Conservation (phyloP, 1,140 invertebrate species). For the Melanaphis sacchari region DNA sequence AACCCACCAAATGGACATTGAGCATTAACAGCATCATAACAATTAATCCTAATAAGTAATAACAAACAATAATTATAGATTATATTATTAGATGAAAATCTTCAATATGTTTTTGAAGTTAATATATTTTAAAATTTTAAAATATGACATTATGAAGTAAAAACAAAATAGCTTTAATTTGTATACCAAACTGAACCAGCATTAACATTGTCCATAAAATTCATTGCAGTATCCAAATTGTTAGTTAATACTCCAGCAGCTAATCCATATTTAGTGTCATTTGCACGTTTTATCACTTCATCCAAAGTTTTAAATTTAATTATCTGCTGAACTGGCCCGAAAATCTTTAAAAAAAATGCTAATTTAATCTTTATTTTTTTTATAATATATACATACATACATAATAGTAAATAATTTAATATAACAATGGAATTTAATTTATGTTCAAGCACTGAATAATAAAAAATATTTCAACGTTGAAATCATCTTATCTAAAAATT, state of each 20-base stretch:
- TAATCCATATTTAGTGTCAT: conserved; percentile 87
- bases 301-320: conserved; percentile 88
- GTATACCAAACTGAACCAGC: conserved; percentile 89
- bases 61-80: neutral
- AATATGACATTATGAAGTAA: neutral
- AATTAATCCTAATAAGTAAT: conserved; percentile 74
- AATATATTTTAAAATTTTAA: neutral
- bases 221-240: conserved; percentile 81
- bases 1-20: conserved; percentile 88
- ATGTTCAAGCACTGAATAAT: too few relatives aligned
- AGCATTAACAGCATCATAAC: conserved; percentile 76
- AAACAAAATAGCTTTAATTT: neutral
- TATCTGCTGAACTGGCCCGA: conserved; percentile 91
- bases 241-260: conserved; percentile 89
- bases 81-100: neutral
- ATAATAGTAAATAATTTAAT: too few relatives aligned
- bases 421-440: too few relatives aligned
- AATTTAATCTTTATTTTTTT: neutral
- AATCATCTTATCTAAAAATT: too few relatives aligned
- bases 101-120: neutral
- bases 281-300: conserved; percentile 88
- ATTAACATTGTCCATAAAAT: conserved; percentile 77
- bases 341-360: conserved; percentile 74
- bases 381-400: neutral
- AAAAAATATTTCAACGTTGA: too few relatives aligned